Base-by-base conservation (phyloP, 2,888 invertebrate species). In the Macaria notata region DNA sequence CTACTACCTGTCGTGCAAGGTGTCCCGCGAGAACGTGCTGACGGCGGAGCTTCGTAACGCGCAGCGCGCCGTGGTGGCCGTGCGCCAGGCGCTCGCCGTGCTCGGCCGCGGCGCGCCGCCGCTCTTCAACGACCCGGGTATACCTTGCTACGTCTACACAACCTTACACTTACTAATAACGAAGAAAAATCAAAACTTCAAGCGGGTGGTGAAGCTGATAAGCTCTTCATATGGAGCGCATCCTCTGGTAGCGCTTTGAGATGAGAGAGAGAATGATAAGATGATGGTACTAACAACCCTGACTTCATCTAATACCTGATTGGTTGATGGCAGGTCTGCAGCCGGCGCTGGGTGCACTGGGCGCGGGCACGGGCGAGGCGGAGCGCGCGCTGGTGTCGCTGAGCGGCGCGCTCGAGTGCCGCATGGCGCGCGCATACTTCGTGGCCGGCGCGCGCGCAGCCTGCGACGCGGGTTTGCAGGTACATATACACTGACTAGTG, bases 1-100 rank as follows among this genome's bases (percentile, higher is more conserved):
- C 70, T 96, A 96, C 84, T 97, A 97, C 85, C 94, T 96, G 51
- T 95, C 95, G 74, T 97, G 97, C 89, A 96, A 96, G 78, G 94
- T 95, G 68, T 94, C 95, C 0, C 94, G 95, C 44, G 90, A 91
- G 79, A 95, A 94, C 62, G 96, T 96, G 3, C 95, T 97, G 74
- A 95, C 96, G n/a, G 95, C 95, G 64, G 94, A 95, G 64, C 85
- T 97, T 56, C 92, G 96, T n/a, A 95, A 96, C 77, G 96, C 96
- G 0, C 95, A 95, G 70, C 93, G 94, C 49, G 94, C 95, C 0
- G 92, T 95, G 7, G 92, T 93, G 30, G 94, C 93, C 0, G 92
- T 95, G 64, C 93, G 95, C 54, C 95, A 95, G 38, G 95, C 95
- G 74, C 91, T 97, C 70, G 95, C 95, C 56, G 94, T 95, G 9